Evolutionary conservation across 35 echinoderm and acorn worm species (phyloP).

Genomic region (Apostichopus parvimensis): DNA sequence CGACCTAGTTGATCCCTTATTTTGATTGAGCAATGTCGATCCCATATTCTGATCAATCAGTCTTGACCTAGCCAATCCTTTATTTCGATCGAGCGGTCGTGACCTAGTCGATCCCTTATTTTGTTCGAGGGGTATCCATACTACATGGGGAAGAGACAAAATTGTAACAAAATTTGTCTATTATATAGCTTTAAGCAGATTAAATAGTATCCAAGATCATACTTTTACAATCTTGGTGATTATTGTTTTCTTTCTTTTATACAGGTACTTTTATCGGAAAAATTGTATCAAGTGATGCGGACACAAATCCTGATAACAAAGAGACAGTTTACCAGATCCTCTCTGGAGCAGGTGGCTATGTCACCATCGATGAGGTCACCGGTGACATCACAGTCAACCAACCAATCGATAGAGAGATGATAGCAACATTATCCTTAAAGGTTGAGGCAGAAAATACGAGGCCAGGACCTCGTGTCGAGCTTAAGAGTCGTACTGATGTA

Average conservation of each 20-base stretch:
- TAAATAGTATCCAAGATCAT: too few relatives aligned
- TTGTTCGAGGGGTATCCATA: too few relatives aligned
- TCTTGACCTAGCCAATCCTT: too few relatives aligned
- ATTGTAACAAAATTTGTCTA: too few relatives aligned
- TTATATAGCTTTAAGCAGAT: too few relatives aligned
- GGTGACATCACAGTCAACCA: slow-evolving; percentile 30
- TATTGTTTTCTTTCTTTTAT: background rate
- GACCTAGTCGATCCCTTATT: too few relatives aligned
- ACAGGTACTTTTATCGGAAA: slow-evolving; percentile 33
- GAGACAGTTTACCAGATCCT: slow-evolving; percentile 40
- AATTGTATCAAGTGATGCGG: background rate
- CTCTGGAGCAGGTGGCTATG: background rate
- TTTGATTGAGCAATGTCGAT: too few relatives aligned
- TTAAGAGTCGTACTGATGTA: slow-evolving; percentile 43
- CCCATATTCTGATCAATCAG: too few relatives aligned
- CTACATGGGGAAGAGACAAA: too few relatives aligned
- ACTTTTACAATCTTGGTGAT: too few relatives aligned
- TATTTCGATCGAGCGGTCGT: too few relatives aligned
- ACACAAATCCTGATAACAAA: slow-evolving; percentile 26
- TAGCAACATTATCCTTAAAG: background rate
- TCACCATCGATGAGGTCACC: background rate
- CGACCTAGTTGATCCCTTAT: too few relatives aligned
- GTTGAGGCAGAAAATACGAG: slow-evolving; percentile 34
- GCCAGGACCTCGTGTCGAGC: background rate
- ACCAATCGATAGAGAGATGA: slow-evolving; percentile 20